Evolutionary conservation across 92 coral and sea anemone species (phyloP).

Genomic region (Palythoa grandiflora): DNA sequence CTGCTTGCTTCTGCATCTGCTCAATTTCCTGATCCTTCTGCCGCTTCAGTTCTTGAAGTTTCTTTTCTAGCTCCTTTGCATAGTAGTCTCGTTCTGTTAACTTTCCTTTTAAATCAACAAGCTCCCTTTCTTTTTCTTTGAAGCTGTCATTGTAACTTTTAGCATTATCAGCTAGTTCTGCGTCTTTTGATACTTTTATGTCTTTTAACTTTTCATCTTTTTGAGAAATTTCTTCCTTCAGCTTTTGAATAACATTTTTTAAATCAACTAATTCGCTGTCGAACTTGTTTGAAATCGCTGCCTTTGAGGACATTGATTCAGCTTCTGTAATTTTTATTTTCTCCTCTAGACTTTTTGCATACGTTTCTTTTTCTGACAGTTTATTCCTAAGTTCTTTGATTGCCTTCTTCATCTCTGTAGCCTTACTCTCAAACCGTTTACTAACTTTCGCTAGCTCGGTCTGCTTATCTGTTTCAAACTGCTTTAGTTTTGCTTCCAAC

Average conservation of each 20-base stretch:
- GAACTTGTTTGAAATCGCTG: conserved; percentile 62
- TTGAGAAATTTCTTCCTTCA: conserved; percentile 66
- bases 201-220: conserved; percentile 68
- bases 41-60: conserved; percentile 74
- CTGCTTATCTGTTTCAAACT: conserved; percentile 87
- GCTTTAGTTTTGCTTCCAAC: conserved; percentile 74
- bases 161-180: conserved; percentile 65
- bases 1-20: conserved; percentile 68
- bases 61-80: conserved; percentile 87
- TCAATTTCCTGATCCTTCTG: conserved; percentile 82
- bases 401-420: conserved; percentile 93
- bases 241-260: conserved; percentile 56
- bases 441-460: conserved; percentile 91
- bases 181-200: conserved; percentile 58
- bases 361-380: conserved; percentile 85
- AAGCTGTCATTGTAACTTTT: conserved; percentile 69
- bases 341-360: conserved; percentile 78
- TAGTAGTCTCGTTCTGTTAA: conserved; percentile 89
- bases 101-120: conserved; percentile 85
- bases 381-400: conserved; percentile 93
- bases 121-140: conserved; percentile 83
- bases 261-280: conserved; percentile 69
- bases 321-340: conserved; percentile 70
- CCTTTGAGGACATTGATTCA: conserved; percentile 60
- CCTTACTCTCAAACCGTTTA: conserved; percentile 91